Conservation (phyloP, 2,113 vertebrate species). For the Ammodytes marinus region DNA sequence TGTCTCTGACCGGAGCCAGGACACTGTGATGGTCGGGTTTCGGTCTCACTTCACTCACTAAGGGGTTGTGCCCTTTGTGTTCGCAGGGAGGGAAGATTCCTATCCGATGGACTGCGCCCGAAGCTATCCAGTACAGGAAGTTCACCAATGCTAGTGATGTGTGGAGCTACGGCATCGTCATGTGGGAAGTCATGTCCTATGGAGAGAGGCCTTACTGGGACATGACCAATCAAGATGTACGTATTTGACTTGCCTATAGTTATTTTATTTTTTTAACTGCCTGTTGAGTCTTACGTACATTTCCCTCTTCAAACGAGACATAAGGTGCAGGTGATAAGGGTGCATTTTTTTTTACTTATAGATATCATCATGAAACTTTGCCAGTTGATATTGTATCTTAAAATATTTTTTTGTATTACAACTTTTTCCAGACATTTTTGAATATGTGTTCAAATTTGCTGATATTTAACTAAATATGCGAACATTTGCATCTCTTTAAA, state of each 20-base stretch:
- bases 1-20: conserved; percentile 66
- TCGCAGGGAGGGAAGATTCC: conserved; percentile 88
- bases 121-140: conserved; percentile 90
- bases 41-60: conserved; percentile 46
- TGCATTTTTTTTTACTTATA: too few relatives aligned
- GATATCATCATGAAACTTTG: too few relatives aligned
- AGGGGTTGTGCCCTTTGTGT: conserved; percentile 62
- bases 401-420: too few relatives aligned
- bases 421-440: too few relatives aligned
- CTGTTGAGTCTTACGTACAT: conserved; percentile 1
- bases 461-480: too few relatives aligned
- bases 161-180: conserved; percentile 90
- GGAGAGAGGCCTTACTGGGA: conserved; percentile 89
- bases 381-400: too few relatives aligned
- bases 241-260: conserved; percentile 56
- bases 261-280: background rate
- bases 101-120: conserved; percentile 89
- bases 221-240: conserved; percentile 89
- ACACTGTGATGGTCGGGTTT: conserved; percentile 70
- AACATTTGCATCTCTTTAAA: too few relatives aligned
- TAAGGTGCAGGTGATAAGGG: too few relatives aligned
- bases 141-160: conserved; percentile 89
- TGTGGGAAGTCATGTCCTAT: conserved; percentile 90
- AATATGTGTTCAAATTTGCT: too few relatives aligned
- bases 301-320: background rate